phyloP scores from a whole-genome alignment of 2,888 invertebrate genomes.

The Lacanobia wlatinum region DNA sequence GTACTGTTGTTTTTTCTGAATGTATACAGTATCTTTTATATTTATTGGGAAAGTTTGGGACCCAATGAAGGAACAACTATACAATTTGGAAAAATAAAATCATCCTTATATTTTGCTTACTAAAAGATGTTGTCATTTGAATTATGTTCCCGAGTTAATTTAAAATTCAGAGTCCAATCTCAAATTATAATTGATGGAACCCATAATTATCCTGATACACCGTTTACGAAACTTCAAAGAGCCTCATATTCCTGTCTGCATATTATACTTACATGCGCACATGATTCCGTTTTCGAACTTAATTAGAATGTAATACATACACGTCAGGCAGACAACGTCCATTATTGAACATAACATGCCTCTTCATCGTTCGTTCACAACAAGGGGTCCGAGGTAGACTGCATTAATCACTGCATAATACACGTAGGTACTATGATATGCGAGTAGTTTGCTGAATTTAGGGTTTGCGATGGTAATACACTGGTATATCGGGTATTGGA shows the following conservation, averaged over 20 bases:
- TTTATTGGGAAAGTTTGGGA: no score
- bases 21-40: no score
- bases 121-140: neutral
- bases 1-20: no score
- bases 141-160: neutral
- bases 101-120: neutral
- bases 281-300: slow-evolving; percentile 26
- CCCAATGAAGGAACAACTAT: no score
- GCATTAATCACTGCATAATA: slow-evolving; percentile 55
- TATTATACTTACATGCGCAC: neutral
- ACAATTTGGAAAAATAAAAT: neutral
- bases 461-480: slow-evolving; percentile 9
- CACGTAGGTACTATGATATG: slow-evolving; percentile 22
- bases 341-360: slow-evolving; percentile 50
- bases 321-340: slow-evolving; percentile 43
- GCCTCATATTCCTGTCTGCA: neutral
- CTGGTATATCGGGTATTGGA: slow-evolving; percentile 8
- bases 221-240: neutral
- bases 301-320: slow-evolving; percentile 59
- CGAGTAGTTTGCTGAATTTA: slow-evolving; percentile 22
- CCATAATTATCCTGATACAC: neutral
- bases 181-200: neutral
- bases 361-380: slow-evolving; percentile 30
- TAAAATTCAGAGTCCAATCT: no score
- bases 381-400: slow-evolving; percentile 44